Base-by-base conservation (phyloP, 2,888 invertebrate species). In the Orthosia gothica region DNA sequence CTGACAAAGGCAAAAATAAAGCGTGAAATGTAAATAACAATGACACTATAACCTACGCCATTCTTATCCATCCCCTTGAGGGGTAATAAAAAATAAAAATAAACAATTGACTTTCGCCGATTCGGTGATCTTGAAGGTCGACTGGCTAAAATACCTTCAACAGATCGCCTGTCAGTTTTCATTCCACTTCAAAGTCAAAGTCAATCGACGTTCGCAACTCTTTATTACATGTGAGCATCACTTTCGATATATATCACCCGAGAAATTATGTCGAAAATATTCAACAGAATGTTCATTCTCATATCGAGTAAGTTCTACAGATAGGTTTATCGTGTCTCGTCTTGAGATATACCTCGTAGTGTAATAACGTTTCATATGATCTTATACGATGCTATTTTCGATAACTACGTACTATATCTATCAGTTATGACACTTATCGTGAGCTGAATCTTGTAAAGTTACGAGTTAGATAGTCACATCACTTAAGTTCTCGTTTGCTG, bases 391-490 rank as follows among this genome's bases (percentile, higher is more conserved):
- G 45, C n/a, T 58, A 58, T 50, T 79, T 68, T 74, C 64, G 65
- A 63, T 85, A 85, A 71, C 69, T 72, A 23, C 67, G 20, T 62
- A 45, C n/a, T 66, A 67, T 65, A 80, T 75, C 32, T 67, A 68
- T 74, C 66, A 67, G 73, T 50, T 47, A 69, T 71, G 68, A 59
- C n/a, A 66, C 57, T 64, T 74, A 81, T 74, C 55, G 55, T 49
- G 40, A 45, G 26, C 52, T 63, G 18, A 64, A 73, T 70, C 70
- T 78, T 32, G 32, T 64, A 16, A 26, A 70, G 55, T 52, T 64
- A 49, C 5, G 45, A 64, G 55, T 55, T 13, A 55, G 47, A 55
- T 70, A 23, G 50, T 67, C 61, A 23, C n/a, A 13, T 68, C 52
- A 57, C 55, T 71, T 71, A 54, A 54, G 26, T 58, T 65, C 47